phyloP scores from a whole-genome alignment of 2,797 vertebrate species.

The Bucorvus abyssinicus region DNA sequence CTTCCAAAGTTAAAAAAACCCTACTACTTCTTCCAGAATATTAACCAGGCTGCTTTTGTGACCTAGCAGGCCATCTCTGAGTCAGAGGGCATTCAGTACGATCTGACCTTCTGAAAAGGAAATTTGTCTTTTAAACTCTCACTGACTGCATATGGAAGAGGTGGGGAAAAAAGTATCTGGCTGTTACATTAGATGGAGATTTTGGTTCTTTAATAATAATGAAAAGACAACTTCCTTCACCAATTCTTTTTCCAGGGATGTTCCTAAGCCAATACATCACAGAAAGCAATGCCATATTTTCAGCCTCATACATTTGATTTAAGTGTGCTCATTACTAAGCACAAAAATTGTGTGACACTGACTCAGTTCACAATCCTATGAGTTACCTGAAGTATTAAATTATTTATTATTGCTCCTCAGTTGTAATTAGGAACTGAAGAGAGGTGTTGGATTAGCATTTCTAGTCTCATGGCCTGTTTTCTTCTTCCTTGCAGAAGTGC shows the following conservation, averaged over 20 bases:
- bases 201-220: not conserved
- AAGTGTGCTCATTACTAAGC: not conserved
- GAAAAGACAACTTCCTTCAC: not conserved
- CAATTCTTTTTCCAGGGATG: not conserved
- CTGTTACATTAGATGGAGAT: not conserved
- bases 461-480: not conserved
- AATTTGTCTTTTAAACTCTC: not conserved
- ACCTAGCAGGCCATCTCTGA: not conserved
- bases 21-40: not conserved
- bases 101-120: not conserved
- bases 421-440: not conserved
- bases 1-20: not conserved
- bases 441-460: not conserved
- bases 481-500: not conserved
- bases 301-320: not conserved
- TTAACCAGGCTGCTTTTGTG: not conserved
- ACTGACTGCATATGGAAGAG: not conserved
- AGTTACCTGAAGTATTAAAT: constrained; percentile 18
- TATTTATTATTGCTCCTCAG: not conserved
- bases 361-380: not conserved
- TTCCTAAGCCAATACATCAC: not conserved
- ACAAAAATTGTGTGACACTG: not conserved
- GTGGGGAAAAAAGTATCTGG: not conserved
- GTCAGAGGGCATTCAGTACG: not conserved
- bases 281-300: not conserved